phyloP scores from a whole-genome alignment of 2,797 vertebrate genomes.

The Microctenopoma stevenorrisi region DNA sequence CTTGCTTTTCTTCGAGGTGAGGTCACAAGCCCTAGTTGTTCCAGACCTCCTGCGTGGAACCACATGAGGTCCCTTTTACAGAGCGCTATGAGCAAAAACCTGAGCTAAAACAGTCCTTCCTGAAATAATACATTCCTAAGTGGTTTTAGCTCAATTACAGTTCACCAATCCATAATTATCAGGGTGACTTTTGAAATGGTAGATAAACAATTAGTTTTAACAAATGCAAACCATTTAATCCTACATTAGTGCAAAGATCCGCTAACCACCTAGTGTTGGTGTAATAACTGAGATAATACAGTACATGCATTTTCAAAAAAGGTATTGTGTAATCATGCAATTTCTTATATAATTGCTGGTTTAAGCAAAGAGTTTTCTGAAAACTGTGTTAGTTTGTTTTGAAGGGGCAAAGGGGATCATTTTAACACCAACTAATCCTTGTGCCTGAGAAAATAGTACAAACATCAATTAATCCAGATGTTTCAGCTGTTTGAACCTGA shows the following conservation, averaged over 20 bases:
- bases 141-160: slow-evolving; percentile 41
- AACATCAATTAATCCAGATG: slow-evolving; percentile 2
- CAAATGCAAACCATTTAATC: slow-evolving; percentile 20
- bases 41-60: slow-evolving; percentile 56
- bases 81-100: slow-evolving; percentile 10
- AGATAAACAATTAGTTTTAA: slow-evolving; percentile 33
- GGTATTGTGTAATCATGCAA: no score
- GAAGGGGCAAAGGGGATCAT: background rate
- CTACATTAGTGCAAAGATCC: slow-evolving; percentile 8
- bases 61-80: slow-evolving; percentile 45
- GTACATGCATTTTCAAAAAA: background rate
- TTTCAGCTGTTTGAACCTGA: background rate
- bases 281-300: background rate
- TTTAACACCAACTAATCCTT: background rate
- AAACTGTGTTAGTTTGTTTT: background rate
- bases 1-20: slow-evolving; percentile 66
- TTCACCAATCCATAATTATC: slow-evolving; percentile 25
- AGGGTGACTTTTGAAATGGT: slow-evolving; percentile 20
- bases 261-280: background rate
- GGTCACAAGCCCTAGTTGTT: slow-evolving; percentile 67
- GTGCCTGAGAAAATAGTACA: background rate
- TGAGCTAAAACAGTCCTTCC: background rate
- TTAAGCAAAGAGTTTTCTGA: background rate
- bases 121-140: slow-evolving; percentile 11
- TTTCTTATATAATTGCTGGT: no score